A percentile compares a stretch with the other conserved stretches of the same genome.
Evolutionary conservation across 2,113 vertebrate genomes (phyloP).

Genomic region (Athene noctua): DNA sequence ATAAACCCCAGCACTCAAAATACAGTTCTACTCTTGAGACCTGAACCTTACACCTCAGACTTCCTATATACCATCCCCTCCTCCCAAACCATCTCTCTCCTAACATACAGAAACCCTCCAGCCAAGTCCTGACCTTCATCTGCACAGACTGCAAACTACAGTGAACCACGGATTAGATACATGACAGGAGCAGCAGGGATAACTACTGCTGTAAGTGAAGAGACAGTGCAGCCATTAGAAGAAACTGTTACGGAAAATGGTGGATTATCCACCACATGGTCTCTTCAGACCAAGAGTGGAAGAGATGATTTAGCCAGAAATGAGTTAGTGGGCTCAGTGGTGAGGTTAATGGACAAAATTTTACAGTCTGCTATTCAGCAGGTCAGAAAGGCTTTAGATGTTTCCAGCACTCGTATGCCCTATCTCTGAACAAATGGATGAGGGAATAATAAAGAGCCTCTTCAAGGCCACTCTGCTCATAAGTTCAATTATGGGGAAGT

Average conservation of each 20-base stretch:
- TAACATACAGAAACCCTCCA: neutral
- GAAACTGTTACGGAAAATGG: neutral
- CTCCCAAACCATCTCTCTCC: neutral
- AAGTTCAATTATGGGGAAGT: neutral
- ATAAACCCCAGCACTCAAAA: neutral
- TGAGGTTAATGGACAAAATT: neutral
- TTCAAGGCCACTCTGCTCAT: neutral
- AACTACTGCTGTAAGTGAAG: neutral
- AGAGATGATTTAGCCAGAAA: neutral
- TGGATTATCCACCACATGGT: neutral
- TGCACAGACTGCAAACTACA: neutral
- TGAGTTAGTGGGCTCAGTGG: neutral
- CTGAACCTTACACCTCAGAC: neutral
- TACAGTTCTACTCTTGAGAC: fast-evolving
- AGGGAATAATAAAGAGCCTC: neutral
- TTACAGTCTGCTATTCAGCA: neutral
- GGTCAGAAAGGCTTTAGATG: neutral
- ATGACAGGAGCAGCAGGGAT: neutral
- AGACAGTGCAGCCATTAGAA: neutral
- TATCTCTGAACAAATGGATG: neutral
- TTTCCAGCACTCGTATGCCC: neutral
- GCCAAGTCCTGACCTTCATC: neutral
- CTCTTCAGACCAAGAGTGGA: neutral
- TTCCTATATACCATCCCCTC: fast-evolving
- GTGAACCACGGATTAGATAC: fast-evolving